Evolutionary conservation across 2,797 vertebrate species (phyloP).

Genomic region (Hapalemur alaotrensis): DNA sequence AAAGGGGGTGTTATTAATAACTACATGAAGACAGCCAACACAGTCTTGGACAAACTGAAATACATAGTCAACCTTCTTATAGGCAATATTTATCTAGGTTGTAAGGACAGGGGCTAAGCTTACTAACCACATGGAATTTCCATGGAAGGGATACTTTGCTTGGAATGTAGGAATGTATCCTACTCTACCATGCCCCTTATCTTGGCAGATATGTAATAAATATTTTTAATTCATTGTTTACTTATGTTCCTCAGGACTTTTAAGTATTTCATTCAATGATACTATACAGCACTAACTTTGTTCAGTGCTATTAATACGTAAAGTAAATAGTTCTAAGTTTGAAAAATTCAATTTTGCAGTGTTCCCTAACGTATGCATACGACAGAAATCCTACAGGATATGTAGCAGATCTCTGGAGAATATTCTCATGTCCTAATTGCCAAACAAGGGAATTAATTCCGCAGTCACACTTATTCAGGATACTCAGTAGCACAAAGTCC

Average conservation of each 20-base stretch:
- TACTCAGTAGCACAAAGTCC: neutral
- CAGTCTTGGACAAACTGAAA: neutral
- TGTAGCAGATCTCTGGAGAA: neutral
- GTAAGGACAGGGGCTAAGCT: neutral
- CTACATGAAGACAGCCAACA: neutral
- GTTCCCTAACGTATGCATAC: neutral
- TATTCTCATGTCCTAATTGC: constrained; percentile 35
- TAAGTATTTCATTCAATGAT: neutral
- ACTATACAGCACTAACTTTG: neutral
- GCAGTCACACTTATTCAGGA: neutral
- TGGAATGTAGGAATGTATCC: neutral
- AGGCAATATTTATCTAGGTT: neutral
- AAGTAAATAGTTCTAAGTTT: neutral
- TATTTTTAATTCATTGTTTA: neutral
- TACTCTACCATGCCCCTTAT: neutral
- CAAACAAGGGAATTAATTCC: constrained; percentile 50
- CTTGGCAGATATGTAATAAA: neutral
- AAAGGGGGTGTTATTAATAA: neutral
- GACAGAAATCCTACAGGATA: constrained; percentile 34
- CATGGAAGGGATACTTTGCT: neutral
- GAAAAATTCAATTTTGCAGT: constrained; percentile 31
- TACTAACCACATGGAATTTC: neutral
- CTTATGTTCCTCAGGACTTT: neutral
- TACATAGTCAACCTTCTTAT: neutral
- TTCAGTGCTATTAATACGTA: neutral